A percentile compares a stretch with the other conserved stretches of the same genome.
Conservation (phyloP, 2,888 invertebrate genomes). For the Alitta virens region DNA sequence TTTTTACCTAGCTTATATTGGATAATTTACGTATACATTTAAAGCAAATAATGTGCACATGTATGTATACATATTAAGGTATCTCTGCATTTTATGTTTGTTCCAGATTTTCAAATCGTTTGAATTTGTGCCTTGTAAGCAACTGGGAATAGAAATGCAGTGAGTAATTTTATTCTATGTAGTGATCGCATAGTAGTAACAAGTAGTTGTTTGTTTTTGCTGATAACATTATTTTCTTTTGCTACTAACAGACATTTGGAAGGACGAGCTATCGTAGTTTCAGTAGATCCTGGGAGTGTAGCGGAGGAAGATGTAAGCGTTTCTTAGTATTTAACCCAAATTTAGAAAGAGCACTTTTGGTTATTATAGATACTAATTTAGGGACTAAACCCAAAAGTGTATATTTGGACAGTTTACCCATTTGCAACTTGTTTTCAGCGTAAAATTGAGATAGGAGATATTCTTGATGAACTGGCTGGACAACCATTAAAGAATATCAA, state of each 20-base stretch:
- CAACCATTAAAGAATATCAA: constrained; percentile 45
- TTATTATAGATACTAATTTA: too few species aligned
- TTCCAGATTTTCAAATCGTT: constrained; percentile 57
- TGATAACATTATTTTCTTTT: too few species aligned
- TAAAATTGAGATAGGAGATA: constrained; percentile 65
- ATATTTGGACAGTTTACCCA: neutral
- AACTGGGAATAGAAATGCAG: constrained; percentile 66
- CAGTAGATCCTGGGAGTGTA: constrained; percentile 64
- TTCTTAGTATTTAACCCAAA: too few species aligned
- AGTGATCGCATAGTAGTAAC: too few species aligned
- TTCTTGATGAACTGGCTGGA: constrained; percentile 67
- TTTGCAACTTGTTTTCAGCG: constrained; percentile 54
- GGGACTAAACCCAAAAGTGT: neutral
- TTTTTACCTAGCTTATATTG: neutral
- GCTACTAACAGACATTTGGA: constrained; percentile 60
- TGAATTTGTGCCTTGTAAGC: constrained; percentile 67
- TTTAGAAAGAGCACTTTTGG: too few species aligned
- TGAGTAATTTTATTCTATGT: constrained; percentile 33
- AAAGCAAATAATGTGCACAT: too few species aligned
- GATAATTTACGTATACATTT: neutral
- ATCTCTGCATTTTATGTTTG: too few species aligned
- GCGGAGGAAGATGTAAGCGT: constrained; percentile 66
- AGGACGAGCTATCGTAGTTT: constrained; percentile 64
- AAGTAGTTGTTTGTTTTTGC: too few species aligned
- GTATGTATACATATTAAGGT: too few species aligned